Evolutionary conservation across 2,888 invertebrate species (phyloP), one percentile per base, ranked within the genome.

Genomic region (Eupelmus urozonus): DNA sequence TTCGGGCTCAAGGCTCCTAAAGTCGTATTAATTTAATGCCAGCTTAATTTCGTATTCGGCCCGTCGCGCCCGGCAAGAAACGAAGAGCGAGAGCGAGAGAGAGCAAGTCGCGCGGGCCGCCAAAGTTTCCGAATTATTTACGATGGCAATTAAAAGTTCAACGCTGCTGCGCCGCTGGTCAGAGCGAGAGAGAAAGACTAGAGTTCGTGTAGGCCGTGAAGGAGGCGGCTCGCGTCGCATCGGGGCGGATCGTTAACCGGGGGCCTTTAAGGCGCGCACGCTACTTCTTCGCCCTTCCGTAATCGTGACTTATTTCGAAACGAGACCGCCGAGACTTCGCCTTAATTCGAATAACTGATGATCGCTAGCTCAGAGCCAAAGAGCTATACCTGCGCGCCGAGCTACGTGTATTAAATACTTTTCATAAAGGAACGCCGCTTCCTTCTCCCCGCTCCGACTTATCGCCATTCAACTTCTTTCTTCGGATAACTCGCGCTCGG

Each of bases 111-210:
- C 82, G 60, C 34, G 49, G 82, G 60, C 80, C 73, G 82, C 80
- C 80, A 83, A 88, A 88, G 84, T 87, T 88, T 84, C 84, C 86
- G 88, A 88, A 88, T 88, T 88, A 88, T 88, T 88, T 88, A 88
- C 87, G 87, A 87, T 85, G 86, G 86, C 88, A 88, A 88, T 88
- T 88, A 88, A 88, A 88, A 88, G 87, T 88, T 88, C 82, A 82
- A 81, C 80, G 76, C 80, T 80, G 80, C 71, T 16, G 51, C 65
- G 20, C 71, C 2, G 13, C 67, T 57, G 79, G 75, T 71, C 71
- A 75, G 75, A 18, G n/a, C n/a, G n/a, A 34, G 34, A 34, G 34
- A 34, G 34, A 34, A 34, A 34, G 57, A 59, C 25, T 13, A 62
- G 62, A 40, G 9, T 23, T n/a, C 23, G 34, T n/a, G n/a, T 45